Conservation (phyloP, 2,113 vertebrate species). For the Apistogramma diplotaenia region DNA sequence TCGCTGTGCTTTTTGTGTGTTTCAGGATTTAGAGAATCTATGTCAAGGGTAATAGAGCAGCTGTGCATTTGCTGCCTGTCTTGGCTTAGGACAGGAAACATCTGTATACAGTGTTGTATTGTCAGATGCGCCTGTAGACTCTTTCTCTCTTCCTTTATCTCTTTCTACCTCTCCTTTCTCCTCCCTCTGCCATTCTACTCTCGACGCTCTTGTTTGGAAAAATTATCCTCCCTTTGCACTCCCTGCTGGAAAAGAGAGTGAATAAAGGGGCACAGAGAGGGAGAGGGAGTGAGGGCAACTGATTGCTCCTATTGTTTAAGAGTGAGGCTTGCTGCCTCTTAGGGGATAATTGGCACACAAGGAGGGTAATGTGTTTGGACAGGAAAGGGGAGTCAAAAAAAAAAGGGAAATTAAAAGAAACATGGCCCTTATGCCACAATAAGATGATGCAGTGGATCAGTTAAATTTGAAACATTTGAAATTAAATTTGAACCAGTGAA, state of each 20-base stretch:
- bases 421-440: not conserved
- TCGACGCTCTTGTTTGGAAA: constrained; percentile 70
- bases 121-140: constrained; percentile 28
- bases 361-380: constrained; percentile 72
- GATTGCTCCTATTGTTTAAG: constrained; percentile 80
- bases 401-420: constrained; percentile 47
- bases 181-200: constrained; percentile 58
- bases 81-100: constrained; percentile 25
- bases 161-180: constrained; percentile 24
- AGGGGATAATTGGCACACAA: constrained; percentile 74
- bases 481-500: not conserved
- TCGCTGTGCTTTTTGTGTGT: constrained; percentile 18
- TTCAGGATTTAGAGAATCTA: constrained; percentile 4
- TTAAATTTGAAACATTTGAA: constrained; percentile 6
- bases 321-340: constrained; percentile 70
- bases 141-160: constrained; percentile 44
- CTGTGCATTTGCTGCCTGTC: constrained; percentile 29
- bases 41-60: constrained; percentile 34
- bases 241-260: constrained; percentile 55
- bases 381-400: constrained; percentile 57
- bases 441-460: constrained; percentile 15
- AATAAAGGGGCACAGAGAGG: constrained; percentile 49
- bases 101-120: constrained; percentile 30
- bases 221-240: constrained; percentile 70
- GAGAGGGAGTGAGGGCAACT: constrained; percentile 63